A percentile compares a stretch with the other conserved stretches of the same genome.
phyloP scores from a whole-genome alignment of 2,113 vertebrate genomes.

The Cyprinodon variegatus region DNA sequence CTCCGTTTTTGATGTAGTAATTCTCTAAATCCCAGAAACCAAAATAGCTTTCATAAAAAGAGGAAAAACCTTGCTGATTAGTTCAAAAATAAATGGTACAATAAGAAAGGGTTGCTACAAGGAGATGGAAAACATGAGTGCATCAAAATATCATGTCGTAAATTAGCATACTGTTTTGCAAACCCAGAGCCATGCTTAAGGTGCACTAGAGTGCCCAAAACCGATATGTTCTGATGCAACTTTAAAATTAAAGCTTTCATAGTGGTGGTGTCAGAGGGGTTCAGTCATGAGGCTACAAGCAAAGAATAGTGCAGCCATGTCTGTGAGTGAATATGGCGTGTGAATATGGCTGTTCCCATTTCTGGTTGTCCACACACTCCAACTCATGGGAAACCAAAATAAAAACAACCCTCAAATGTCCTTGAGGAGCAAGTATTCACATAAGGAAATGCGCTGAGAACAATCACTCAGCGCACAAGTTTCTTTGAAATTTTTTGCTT shows the following conservation, averaged over 20 bases:
- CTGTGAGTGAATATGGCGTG: conserved; percentile 61
- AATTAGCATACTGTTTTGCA: conserved; percentile 71
- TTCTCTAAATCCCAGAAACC: conserved; percentile 44
- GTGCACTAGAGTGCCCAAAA: conserved; percentile 59
- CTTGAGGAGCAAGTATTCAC: conserved; percentile 56
- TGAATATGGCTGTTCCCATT: conserved; percentile 71
- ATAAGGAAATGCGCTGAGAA: conserved; percentile 68
- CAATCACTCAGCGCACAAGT: conserved; percentile 63
- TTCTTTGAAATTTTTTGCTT: conserved; percentile 74
- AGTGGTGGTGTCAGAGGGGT: conserved; percentile 51
- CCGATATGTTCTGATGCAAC: conserved; percentile 63
- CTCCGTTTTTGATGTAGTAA: conserved; percentile 50
- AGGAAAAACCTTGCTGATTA: conserved; percentile 49
- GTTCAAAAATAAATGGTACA: conserved; percentile 28
- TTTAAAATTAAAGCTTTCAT: conserved; percentile 76
- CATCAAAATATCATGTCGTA: conserved; percentile 60
- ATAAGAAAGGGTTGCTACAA: conserved; percentile 68
- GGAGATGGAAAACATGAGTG: conserved; percentile 56
- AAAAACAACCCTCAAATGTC: conserved; percentile 29
- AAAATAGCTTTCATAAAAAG: conserved; percentile 60
- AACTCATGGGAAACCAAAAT: conserved; percentile 27
- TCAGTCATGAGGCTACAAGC: conserved; percentile 60
- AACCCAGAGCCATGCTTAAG: conserved; percentile 75
- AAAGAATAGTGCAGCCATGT: conserved; percentile 56
- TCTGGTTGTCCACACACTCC: conserved; percentile 46